Evolutionary conservation across 2,797 vertebrate species (phyloP), one percentile per base, ranked within the genome.

Genomic region (Pipistrellus nathusii): DNA sequence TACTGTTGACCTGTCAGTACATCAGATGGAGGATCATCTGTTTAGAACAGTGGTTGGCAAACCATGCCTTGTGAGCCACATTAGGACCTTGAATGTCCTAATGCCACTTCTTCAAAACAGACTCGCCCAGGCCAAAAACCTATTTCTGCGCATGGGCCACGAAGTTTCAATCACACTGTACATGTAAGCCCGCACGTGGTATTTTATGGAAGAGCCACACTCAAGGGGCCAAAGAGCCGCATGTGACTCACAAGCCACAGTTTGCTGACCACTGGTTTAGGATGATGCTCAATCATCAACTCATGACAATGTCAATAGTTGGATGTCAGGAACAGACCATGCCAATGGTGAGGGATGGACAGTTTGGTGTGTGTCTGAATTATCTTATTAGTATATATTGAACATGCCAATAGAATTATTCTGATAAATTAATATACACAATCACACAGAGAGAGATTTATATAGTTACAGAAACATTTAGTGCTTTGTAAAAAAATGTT

Each of bases 351-450:
- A 48, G 72, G 18, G 72, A 8, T 72, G 5, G 6, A 44, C 2
- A 72, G 0, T 72, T 44, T n/a, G n/a, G 55, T 57, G 10, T 25
- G 21, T 25, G 55, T 11, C 3, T 25, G 20, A 90, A 78, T 69
- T 15, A 18, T 91, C n/a, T 75, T 68, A 68, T 46, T 97, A 51
- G 17, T 18, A 51, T 51, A 96, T 96, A 95, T 88, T 94, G 59
- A 66, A 48, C 32, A 88, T n/a, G 30, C n/a, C 21, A 92, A 77
- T 81, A 81, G 4, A 90, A 77, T 92, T 64, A 86, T 84, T 46
- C 35, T 86, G 59, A n/a, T 89, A 95, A 92, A 85, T 94, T 90
- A 93, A 23, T 81, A 53, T 6, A 53, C 53, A 53, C 18, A 51
- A 15, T 17, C 18, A 53, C 18, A 53, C 7, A 77, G 44, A 44